Percentiles rank a stretch among this genome's conserved stretches.
Conservation (phyloP, 2,888 invertebrate genomes). For the Sarcophaga carnaria region DNA sequence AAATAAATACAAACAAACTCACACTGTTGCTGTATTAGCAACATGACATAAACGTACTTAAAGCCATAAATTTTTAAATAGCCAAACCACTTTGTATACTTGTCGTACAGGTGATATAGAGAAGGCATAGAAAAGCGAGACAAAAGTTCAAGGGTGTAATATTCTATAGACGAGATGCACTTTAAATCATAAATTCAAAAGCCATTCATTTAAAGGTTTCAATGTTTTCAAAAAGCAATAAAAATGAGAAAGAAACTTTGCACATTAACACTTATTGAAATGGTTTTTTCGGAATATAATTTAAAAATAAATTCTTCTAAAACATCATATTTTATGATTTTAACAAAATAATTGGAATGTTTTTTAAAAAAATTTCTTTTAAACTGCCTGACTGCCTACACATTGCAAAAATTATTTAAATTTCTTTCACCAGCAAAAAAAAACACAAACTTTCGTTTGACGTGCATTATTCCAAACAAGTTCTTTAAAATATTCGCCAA, state of each 20-base stretch:
- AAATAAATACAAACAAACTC: too few species aligned
- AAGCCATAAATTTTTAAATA: neutral
- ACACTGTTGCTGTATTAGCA: too few species aligned
- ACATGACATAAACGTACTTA: neutral
- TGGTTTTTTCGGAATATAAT: neutral
- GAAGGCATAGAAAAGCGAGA: neutral
- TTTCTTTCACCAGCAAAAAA: neutral
- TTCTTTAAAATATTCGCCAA: slow-evolving; percentile 1
- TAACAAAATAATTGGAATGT: neutral
- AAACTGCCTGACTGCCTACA: neutral
- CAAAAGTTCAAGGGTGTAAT: slow-evolving; percentile 21
- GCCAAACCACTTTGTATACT: neutral
- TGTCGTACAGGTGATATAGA: neutral
- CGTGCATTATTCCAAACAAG: neutral
- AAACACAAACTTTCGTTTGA: slow-evolving; percentile 7
- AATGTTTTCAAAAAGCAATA: neutral
- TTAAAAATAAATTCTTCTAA: neutral
- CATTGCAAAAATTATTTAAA: neutral
- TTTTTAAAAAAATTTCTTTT: slow-evolving; percentile 3
- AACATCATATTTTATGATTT: neutral
- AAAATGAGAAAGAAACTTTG: too few species aligned
- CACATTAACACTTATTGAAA: too few species aligned
- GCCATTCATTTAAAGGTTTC: neutral
- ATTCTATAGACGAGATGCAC: neutral
- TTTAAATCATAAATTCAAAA: slow-evolving; percentile 18